A percentile compares a stretch with the other conserved stretches of the same genome.
These are phyloP conservation scores for Musca domestica DNA, from an alignment of 1,140 invertebrate genomes.

Conservation along the genomic window DNA sequence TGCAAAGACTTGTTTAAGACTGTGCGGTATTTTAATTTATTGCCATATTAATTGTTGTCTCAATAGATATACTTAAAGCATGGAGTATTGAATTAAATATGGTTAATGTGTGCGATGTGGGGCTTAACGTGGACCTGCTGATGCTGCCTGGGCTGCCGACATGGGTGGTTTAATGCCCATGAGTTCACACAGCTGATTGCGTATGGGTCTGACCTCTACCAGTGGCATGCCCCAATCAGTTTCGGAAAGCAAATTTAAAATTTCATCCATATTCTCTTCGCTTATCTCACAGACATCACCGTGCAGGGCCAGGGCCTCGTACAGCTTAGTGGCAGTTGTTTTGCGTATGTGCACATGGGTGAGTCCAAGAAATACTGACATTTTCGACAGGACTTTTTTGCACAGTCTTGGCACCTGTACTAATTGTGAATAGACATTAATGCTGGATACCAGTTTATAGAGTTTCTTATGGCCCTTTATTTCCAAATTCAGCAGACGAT, in stretches of 20 bases:
- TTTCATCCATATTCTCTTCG: constrained; percentile 68
- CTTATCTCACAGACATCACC: constrained; percentile 70
- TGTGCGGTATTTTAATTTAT: too few species aligned
- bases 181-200: constrained; percentile 79
- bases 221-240: constrained; percentile 80
- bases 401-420: constrained; percentile 68
- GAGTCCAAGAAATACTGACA: constrained; percentile 84
- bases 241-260: constrained; percentile 74
- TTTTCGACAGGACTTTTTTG: constrained; percentile 69
- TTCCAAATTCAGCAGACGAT: constrained; percentile 72
- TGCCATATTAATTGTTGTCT: too few species aligned
- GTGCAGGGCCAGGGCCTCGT: constrained; percentile 81
- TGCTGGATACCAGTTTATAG: constrained; percentile 75
- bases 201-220: constrained; percentile 69
- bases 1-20: too few species aligned
- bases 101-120: too few species aligned
- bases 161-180: constrained; percentile 75
- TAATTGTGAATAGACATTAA: constrained; percentile 75
- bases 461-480: constrained; percentile 70
- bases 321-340: constrained; percentile 75
- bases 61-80: too few species aligned
- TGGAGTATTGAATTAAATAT: too few species aligned
- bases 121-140: neutral
- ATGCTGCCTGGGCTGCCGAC: constrained; percentile 26
- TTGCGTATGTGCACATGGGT: constrained; percentile 80